Evolutionary conservation across 2,797 vertebrate genomes (phyloP), one percentile per base, ranked within the genome.

Genomic region (Manis crassicaudata): DNA sequence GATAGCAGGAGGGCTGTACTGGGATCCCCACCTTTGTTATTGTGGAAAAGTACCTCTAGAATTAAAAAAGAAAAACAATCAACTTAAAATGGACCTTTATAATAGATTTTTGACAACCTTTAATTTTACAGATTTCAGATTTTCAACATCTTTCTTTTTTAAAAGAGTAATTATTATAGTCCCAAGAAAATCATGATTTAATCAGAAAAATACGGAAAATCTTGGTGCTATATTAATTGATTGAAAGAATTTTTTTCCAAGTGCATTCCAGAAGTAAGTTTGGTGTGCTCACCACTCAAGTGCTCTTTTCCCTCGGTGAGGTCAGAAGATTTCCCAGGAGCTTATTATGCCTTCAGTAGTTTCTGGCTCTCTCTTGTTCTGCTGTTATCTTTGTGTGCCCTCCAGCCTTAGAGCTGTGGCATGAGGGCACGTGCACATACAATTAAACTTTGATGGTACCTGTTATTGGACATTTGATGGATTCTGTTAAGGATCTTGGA

Each of bases 61-160:
- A 35, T 72, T 72, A 37, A 50, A 46, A 14, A 35, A 50, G 35
- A 54, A 79, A 63, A 10, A 58, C 50, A 62, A 90, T 23, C 27
- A 60, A 23, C 6, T 50, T 56, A 58, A 73, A 67, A 87, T 62
- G 37, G 27, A 68, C 20, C 43, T 77, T 90, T 37, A 87, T 32
- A 76, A 17, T 68, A 68, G 17, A 21, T 18, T n/a, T 6, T 76
- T 76, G 79, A 58, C 32, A 70, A 23, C 10, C 18, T 86, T 54
- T 77, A 77, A 80, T 62, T 84, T 91, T 80, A 43, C 7, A 72
- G 54, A 43, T 87, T 89, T 89, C 52, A 81, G 81, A 76, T 70
- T 81, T 13, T 37, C 11, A 58, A 10, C 13, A 7, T n/a, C 3
- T 1, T 73, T 6, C 18, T 35, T 56, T 63, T 67, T 68, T 23